Evolutionary conservation across 2,888 invertebrate genomes (phyloP), one percentile per base, ranked within the genome.

Genomic region (Brachylomia viminalis): DNA sequence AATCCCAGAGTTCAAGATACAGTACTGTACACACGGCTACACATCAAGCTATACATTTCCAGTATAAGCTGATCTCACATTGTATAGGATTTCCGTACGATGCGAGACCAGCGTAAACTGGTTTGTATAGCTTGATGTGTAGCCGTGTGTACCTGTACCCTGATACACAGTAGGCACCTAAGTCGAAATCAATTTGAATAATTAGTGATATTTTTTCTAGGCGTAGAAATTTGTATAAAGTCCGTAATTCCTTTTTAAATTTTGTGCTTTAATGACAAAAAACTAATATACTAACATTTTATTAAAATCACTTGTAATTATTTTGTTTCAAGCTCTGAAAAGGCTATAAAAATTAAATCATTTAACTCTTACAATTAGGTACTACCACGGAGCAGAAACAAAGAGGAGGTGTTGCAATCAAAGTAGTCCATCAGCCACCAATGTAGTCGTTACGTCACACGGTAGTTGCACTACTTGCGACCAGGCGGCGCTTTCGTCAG

Each of bases 231-330:
- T 20, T 61, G n/a, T 61, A 23, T 23, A 0, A 20, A 13, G 20
- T 20, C 27, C 27, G 2, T 66, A 23, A 47, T 65, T 66, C 30
- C 13, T 23, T 47, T 30, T 27, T 20, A 65, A 65, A 20, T 64
- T 0, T 45, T 27, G 27, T 45, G 7, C 7, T 47, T 47, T 15
- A 30, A 45, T 47, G 27, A 33, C 23, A 52, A 30, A 49, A 49
- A 49, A 66, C 6, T 23, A 54, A 66, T 66, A 54, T 66, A 66
- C 30, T 66, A 33, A 66, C 54, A 33, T 54, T 52, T 49, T 23
- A 33, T 49, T 47, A 30, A 33, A 33, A 66, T 54, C 54, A 15
- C 10, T 66, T 47, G 1, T 52, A 15, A n/a, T n/a, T 61, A 47
- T 33, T 17, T 66, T n/a, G 23, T 66, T 54, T 66, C 6, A 10